Base-by-base conservation (phyloP, 2,113 vertebrate genomes). In the Peromyscus californicus region DNA sequence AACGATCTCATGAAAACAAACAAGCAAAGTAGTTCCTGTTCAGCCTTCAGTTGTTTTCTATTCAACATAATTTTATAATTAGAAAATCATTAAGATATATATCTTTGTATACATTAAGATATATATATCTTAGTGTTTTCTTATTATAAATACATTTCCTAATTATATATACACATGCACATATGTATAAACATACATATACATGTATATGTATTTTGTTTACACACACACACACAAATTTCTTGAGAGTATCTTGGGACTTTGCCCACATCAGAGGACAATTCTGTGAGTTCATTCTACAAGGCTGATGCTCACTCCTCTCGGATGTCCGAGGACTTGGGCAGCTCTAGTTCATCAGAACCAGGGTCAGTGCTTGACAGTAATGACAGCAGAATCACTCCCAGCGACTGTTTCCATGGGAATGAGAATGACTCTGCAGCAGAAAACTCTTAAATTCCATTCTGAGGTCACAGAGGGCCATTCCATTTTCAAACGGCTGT, bases 401-500 rank as follows among this genome's bases (percentile, higher is more conserved):
- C 75, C 94, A 78, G 96, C 89, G 96, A 92, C 96, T 89, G 95
- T 98, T 97, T 98, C 97, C 98, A 98, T 97, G 96, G 97, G 96
- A 91, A 97, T 96, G 95, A 78, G 92, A 97, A 97, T 97, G 97
- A 97, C 96, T 97, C 94, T 90, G 89, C 3, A 0, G 45, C 92
- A 96, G 82, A 98, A 80, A 96, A 97, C 96, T 97, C 97, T 98
- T 97, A 97, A 74, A 94, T 97, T 96, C 97, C 96, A 98, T 92
- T 97, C 97, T 82, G 89, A 97, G 97, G 65, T 97, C 98, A 87
- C 87, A 98, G 97, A 95, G 97, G 65, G 21, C 94, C 95, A 97
- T 97, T 98, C 89, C 94, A 95, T 98, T 98, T 98, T 98, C 88
- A 97, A 97, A 97, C 85, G 87, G 57, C 88, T 95, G 76, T 96